Conservation (phyloP, 2,888 invertebrate species). For the Macrosiphum euphorbiae region DNA sequence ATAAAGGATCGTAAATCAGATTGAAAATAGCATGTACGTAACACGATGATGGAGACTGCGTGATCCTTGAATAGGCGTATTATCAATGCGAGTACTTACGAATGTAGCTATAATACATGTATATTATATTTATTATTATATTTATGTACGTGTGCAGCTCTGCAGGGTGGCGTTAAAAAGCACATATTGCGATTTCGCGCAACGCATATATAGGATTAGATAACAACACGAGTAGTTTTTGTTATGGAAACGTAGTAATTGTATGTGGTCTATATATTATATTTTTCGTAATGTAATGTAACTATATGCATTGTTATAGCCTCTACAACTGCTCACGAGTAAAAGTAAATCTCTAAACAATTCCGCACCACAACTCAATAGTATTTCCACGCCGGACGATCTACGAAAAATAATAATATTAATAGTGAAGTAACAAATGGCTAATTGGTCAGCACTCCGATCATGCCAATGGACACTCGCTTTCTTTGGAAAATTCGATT, state of each 20-base stretch:
- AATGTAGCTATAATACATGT: neutral
- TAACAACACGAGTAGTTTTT: conserved; percentile 13
- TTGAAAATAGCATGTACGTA: neutral
- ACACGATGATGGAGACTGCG: neutral
- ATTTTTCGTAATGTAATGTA: neutral
- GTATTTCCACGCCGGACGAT: neutral
- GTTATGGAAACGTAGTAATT: conserved; percentile 25
- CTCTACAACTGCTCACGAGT: neutral
- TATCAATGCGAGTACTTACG: neutral
- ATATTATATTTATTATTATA: neutral
- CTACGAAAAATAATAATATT: neutral
- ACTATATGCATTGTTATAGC: conserved; percentile 13
- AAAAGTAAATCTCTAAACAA: conserved; percentile 38
- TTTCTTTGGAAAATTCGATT: neutral
- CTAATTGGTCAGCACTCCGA: neutral
- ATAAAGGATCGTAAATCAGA: conserved; percentile 10
- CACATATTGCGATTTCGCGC: neutral
- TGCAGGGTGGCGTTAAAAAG: conserved; percentile 8
- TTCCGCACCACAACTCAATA: neutral
- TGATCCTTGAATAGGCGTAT: neutral
- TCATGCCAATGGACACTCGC: neutral
- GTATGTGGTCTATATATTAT: neutral
- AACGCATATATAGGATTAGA: neutral
- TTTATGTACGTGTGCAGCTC: neutral
- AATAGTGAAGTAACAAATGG: neutral